Conservation (phyloP, 23 tunicate genomes). For the Ascidia mentula region DNA sequence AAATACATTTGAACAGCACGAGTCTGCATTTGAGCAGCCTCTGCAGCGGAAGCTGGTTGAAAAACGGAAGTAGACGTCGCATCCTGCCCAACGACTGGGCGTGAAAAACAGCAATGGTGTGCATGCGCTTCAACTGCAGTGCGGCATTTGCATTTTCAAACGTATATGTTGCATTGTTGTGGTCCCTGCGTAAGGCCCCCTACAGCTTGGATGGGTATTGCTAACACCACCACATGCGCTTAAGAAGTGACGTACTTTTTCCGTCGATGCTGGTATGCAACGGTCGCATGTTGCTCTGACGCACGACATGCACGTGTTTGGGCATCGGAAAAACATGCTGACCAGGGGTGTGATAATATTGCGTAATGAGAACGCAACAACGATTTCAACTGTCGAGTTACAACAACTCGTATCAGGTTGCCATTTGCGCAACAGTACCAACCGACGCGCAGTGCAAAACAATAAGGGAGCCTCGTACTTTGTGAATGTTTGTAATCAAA, state of each 20-base stretch:
- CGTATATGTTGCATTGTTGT: no score
- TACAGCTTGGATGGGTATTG: no score
- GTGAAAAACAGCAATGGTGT: not conserved
- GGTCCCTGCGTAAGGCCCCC: no score
- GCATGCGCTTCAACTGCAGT: not conserved
- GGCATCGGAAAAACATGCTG: not conserved
- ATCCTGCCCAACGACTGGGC: slow-evolving; percentile 1
- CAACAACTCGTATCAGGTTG: not conserved
- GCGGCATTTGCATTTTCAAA: not conserved
- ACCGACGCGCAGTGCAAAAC: not conserved
- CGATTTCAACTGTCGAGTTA: not conserved
- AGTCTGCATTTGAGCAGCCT: not conserved
- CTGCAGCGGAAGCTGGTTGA: not conserved
- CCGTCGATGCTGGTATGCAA: no score
- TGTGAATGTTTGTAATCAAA: slow-evolving; percentile 29
- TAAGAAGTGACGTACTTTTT: no score
- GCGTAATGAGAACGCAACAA: not conserved
- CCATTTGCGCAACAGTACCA: not conserved
- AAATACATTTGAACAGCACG: not conserved
- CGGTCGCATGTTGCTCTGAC: not conserved
- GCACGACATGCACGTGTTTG: not conserved
- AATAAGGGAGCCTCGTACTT: not conserved
- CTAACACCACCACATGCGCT: no score
- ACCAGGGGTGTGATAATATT: not conserved
- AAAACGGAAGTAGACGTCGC: slow-evolving; percentile 6